A percentile compares a stretch with the other conserved stretches of the same genome.
Evolutionary conservation across 2,113 vertebrate species (phyloP).

Genomic region (Salvelinus alpinus): DNA sequence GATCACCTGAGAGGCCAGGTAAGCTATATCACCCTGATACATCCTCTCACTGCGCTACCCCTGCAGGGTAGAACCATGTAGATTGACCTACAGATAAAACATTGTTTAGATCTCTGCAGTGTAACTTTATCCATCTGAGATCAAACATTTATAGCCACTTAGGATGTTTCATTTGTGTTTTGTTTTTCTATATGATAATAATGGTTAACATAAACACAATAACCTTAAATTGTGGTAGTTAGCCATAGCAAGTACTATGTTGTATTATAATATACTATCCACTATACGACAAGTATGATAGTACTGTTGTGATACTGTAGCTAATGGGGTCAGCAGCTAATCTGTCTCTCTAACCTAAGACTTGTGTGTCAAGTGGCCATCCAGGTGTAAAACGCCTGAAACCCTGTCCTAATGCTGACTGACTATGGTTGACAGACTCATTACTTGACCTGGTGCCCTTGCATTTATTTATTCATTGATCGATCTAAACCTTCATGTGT

Average conservation of each 20-base stretch:
- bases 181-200: too few relatives aligned
- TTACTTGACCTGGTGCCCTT: constrained; percentile 19
- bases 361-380: constrained; percentile 14
- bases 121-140: background rate
- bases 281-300: too few relatives aligned
- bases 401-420: constrained; percentile 44
- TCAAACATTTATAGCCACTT: background rate
- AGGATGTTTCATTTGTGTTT: background rate
- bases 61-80: constrained; percentile 24
- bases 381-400: constrained; percentile 40
- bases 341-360: constrained; percentile 11
- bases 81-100: constrained; percentile 17
- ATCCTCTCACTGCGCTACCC: constrained; percentile 39
- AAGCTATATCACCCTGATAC: constrained; percentile 54
- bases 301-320: background rate
- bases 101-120: background rate
- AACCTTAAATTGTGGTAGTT: too few relatives aligned
- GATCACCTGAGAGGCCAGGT: constrained; percentile 70
- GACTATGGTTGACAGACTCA: constrained; percentile 40
- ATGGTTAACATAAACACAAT: too few relatives aligned
- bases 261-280: too few relatives aligned
- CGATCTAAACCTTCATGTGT: background rate
- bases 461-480: background rate
- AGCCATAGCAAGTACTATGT: background rate
- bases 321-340: constrained; percentile 8